A percentile compares a stretch with the other conserved stretches of the same genome.
Evolutionary conservation across 2,888 invertebrate genomes (phyloP).

Genomic region (Hypsopygia costalis): DNA sequence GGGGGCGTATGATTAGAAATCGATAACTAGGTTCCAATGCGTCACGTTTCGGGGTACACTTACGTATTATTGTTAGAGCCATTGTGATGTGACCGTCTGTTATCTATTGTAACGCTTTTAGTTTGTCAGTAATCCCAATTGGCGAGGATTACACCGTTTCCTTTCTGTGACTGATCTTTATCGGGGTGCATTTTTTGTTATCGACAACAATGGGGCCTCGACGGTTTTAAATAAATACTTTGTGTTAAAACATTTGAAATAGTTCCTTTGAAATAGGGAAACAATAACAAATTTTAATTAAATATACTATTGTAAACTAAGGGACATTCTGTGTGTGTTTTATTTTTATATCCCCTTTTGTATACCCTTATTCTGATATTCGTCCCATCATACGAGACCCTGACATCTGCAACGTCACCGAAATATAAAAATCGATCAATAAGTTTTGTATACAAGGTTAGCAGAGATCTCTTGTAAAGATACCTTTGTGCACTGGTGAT

Average conservation of each 20-base stretch:
- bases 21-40: constrained; percentile 60
- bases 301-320: too few relatives aligned
- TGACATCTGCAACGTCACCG: too few relatives aligned
- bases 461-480: too few relatives aligned
- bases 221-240: constrained; percentile 29
- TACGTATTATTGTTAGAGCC: constrained; percentile 52
- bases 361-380: too few relatives aligned
- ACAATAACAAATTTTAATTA: neutral
- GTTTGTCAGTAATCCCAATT: constrained; percentile 64
- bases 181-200: constrained; percentile 31
- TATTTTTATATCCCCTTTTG: too few relatives aligned
- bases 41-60: constrained; percentile 57
- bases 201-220: constrained; percentile 14
- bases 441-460: too few relatives aligned
- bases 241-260: constrained; percentile 25
- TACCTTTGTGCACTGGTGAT: too few relatives aligned
- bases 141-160: constrained; percentile 54
- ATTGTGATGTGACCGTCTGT: constrained; percentile 51
- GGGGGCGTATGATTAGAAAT: constrained; percentile 73
- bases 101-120: constrained; percentile 58
- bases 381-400: too few relatives aligned
- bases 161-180: constrained; percentile 39
- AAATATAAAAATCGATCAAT: too few relatives aligned
- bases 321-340: too few relatives aligned
- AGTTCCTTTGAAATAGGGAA: constrained; percentile 11